A percentile compares a stretch with the other conserved stretches of the same genome.
Evolutionary conservation across 2,888 invertebrate species (phyloP).

Genomic region (Oscheius myriophilus): DNA sequence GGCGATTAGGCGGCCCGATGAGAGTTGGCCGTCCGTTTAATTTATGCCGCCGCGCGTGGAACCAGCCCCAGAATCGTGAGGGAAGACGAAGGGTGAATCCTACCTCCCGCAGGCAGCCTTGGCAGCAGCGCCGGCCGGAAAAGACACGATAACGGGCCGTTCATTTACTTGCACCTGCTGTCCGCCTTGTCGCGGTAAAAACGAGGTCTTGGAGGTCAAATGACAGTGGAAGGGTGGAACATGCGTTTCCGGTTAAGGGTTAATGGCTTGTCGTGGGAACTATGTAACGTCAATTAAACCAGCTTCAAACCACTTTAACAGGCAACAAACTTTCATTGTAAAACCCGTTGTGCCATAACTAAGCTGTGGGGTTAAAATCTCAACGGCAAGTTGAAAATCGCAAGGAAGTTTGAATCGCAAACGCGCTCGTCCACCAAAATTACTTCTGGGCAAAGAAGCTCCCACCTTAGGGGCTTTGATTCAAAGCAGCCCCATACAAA

Average conservation of each 20-base stretch:
- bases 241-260: background rate
- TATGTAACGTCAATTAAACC: background rate
- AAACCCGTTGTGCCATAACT: too few species aligned
- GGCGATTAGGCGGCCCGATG: conserved; percentile 21
- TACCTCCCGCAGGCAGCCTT: conserved; percentile 9
- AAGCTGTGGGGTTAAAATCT: too few species aligned
- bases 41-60: conserved; percentile 14
- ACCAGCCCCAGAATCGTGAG: background rate
- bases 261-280: background rate
- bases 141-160: conserved; percentile 18
- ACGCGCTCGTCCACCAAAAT: too few species aligned
- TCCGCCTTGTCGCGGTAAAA: conserved; percentile 13
- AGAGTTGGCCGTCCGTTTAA: conserved; percentile 12
- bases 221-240: conserved; percentile 7
- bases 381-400: too few species aligned
- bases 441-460: too few species aligned
- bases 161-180: conserved; percentile 26
- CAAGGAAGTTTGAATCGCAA: too few species aligned
- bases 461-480: too few species aligned
- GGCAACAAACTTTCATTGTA: background rate
- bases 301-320: conserved; percentile 3
- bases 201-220: conserved; percentile 22
- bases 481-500: too few species aligned
- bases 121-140: background rate
- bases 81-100: conserved; percentile 4